Evolutionary conservation across 2,888 invertebrate species (phyloP), one percentile per base, ranked within the genome.

Genomic region (Drosophila neotestacea): DNA sequence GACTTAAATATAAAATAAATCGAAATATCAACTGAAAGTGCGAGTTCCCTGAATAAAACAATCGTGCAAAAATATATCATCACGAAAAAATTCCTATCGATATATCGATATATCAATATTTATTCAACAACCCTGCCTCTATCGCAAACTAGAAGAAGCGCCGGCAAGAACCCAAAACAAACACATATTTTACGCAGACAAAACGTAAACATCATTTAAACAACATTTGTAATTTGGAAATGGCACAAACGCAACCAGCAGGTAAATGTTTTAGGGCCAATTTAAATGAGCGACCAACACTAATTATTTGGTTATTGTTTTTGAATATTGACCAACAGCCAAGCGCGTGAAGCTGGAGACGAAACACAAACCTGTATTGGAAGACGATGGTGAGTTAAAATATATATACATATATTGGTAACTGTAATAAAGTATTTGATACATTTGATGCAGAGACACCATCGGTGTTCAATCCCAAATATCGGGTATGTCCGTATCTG

Each of bases 401-500:
- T 22, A n/a, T n/a, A n/a, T n/a, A n/a, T n/a, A n/a, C 6, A 6
- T 2, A 38, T 4, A 10, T 51, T 11, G 4, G 22, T 28, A 6
- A 32, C 2, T 4, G 11, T 6, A 28, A n/a, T 44, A 1, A 32
- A 32, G 4, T 44, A 44, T 16, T 30, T 6, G 1, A 38, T 1
- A 6, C 9, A 6, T 32, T 28, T 6, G 7, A 7, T n/a, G 60
- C 50, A 73, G 92, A 92, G 30, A 92, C 92, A 1, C 92, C 92
- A 0, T 93, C 93, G 0, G 92, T 91, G n/a, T 93, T 93, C 56
- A 93, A 93, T 85, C 92, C 92, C 0, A 93, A 92, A 67, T 92
- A 91, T 74, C 94, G 96, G 61, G 94, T 97, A 47, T 99, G 99
- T 90, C 99, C 99, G 0, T 99, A 99, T 91, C 93, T 99, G 88